Conservation (phyloP, 2,888 invertebrate species). For the Acrobasis repandana region DNA sequence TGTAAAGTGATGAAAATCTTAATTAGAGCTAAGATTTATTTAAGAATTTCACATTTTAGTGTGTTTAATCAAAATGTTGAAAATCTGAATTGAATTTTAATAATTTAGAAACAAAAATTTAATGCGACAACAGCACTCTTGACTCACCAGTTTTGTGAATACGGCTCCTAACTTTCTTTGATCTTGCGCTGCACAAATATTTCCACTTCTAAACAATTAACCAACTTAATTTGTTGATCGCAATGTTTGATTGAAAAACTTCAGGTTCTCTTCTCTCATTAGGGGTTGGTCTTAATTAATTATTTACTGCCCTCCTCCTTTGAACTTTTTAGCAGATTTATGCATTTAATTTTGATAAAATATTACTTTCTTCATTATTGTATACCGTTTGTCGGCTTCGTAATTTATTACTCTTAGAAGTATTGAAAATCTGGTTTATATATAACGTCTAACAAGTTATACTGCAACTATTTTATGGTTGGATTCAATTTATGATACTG, state of each 20-base stretch:
- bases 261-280: conserved; percentile 29
- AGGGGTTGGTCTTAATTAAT: conserved; percentile 35
- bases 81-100: too few relatives aligned
- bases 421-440: too few relatives aligned
- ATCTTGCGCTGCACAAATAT: conserved; percentile 4
- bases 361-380: not conserved
- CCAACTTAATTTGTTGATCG: conserved; percentile 12
- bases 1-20: too few relatives aligned
- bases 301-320: conserved; percentile 36
- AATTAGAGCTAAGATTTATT: too few relatives aligned
- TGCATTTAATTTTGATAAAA: conserved; percentile 25
- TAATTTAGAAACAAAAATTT: too few relatives aligned
- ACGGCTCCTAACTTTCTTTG: not conserved
- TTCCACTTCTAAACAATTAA: conserved; percentile 11
- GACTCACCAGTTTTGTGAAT: not conserved
- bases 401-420: not conserved
- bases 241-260: conserved; percentile 41
- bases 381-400: not conserved
- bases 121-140: too few relatives aligned
- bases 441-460: too few relatives aligned
- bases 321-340: conserved; percentile 33
- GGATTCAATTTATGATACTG: too few relatives aligned
- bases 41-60: too few relatives aligned
- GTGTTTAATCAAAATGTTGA: too few relatives aligned
- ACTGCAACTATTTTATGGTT: too few relatives aligned